These are phyloP conservation scores for Andricus quercusramuli DNA, from an alignment of 2,888 invertebrate genomes.

Conservation along the genomic window DNA sequence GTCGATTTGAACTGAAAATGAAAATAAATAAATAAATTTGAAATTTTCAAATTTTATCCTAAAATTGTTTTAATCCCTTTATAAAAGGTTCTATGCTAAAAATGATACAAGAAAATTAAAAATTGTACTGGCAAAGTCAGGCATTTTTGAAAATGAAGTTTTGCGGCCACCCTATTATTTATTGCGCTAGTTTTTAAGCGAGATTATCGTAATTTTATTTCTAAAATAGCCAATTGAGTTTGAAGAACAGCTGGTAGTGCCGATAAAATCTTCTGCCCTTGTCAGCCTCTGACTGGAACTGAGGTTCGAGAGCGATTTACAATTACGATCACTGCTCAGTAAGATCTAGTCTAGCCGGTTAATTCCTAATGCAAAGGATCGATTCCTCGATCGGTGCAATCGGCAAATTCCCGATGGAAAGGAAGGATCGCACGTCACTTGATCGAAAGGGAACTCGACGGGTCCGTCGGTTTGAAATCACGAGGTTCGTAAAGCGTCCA, in stretches of 20 bases:
- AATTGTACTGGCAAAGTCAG: too few species aligned
- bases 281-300: constrained; percentile 36
- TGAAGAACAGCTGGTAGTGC: constrained; percentile 31
- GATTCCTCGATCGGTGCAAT: constrained; percentile 32
- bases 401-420: constrained; percentile 30
- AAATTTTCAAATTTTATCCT: too few species aligned
- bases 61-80: too few species aligned
- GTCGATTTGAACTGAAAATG: too few species aligned
- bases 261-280: constrained; percentile 34
- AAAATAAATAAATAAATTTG: too few species aligned
- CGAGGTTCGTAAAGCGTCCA: constrained; percentile 37
- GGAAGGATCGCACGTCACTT: constrained; percentile 34
- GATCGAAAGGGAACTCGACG: constrained; percentile 19
- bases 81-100: too few species aligned
- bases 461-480: constrained; percentile 15
- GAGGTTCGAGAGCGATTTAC: constrained; percentile 33
- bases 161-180: too few species aligned
- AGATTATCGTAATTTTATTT: constrained; percentile 27
- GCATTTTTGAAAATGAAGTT: too few species aligned
- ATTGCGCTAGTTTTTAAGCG: neutral
- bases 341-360: constrained; percentile 25
- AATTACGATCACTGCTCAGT: constrained; percentile 21
- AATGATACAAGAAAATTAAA: too few species aligned
- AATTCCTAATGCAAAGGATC: constrained; percentile 35
- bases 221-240: constrained; percentile 31